Evolutionary conservation across 1,140 invertebrate genomes (phyloP).

Genomic region (Apocrypta bakeri): DNA sequence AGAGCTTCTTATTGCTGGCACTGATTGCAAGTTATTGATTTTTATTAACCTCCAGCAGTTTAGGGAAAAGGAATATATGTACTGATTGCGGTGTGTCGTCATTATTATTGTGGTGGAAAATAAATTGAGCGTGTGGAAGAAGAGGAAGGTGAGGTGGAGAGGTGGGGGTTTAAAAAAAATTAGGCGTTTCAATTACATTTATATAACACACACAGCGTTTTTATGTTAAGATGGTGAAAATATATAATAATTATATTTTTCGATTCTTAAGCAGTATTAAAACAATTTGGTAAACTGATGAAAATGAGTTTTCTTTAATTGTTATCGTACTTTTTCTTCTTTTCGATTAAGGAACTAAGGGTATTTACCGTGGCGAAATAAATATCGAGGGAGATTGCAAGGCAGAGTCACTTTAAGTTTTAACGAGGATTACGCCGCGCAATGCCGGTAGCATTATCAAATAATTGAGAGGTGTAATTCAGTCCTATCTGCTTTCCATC

Average conservation of each 20-base stretch:
- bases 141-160: too few species aligned
- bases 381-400: slow-evolving; percentile 69
- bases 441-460: slow-evolving; percentile 70
- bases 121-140: neutral
- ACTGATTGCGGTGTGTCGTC: slow-evolving; percentile 11
- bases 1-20: slow-evolving; percentile 35
- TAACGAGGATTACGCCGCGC: slow-evolving; percentile 68
- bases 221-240: too few species aligned
- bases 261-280: neutral
- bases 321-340: slow-evolving; percentile 34
- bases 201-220: too few species aligned
- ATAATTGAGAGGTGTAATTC: slow-evolving; percentile 72
- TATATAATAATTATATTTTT: neutral
- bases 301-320: slow-evolving; percentile 42
- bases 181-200: too few species aligned
- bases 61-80: neutral
- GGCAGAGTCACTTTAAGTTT: slow-evolving; percentile 69
- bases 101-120: neutral
- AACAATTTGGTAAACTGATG: neutral
- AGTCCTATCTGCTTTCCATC: slow-evolving; percentile 62
- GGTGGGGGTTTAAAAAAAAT: too few species aligned
- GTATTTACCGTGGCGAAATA: slow-evolving; percentile 64
- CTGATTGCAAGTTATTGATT: slow-evolving; percentile 55
- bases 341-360: slow-evolving; percentile 40
- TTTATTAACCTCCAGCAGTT: slow-evolving; percentile 21